Conservation (phyloP, 2,888 invertebrate genomes). For the Panopea generosa region DNA sequence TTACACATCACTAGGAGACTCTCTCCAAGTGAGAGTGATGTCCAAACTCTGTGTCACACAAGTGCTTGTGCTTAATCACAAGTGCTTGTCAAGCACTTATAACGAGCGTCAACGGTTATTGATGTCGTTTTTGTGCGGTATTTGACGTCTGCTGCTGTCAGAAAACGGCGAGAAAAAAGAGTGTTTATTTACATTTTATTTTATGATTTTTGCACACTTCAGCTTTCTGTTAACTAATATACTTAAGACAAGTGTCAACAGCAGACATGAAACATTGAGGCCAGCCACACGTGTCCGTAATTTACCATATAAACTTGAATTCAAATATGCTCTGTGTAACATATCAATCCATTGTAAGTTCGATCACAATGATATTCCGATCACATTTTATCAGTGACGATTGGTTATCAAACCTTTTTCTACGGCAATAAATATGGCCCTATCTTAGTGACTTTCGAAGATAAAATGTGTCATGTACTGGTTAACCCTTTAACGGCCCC, state of each 20-base stretch:
- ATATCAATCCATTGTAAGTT: too few relatives aligned
- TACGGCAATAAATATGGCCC: too few relatives aligned
- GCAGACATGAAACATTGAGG: too few relatives aligned
- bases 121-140: background rate
- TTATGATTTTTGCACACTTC: background rate
- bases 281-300: background rate
- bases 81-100: slow-evolving; percentile 1
- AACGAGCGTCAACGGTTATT: slow-evolving; percentile 16
- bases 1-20: slow-evolving; percentile 39
- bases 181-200: background rate
- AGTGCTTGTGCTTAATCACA: too few relatives aligned
- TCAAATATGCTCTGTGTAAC: background rate
- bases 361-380: too few relatives aligned
- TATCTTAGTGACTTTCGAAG: too few relatives aligned
- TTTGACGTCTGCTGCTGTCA: slow-evolving; percentile 24
- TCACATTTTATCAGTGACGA: too few relatives aligned
- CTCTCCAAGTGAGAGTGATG: slow-evolving; percentile 6
- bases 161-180: background rate
- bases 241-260: too few relatives aligned
- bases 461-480: too few relatives aligned
- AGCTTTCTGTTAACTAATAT: too few relatives aligned
- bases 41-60: slow-evolving; percentile 11
- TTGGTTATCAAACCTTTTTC: too few relatives aligned
- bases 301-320: background rate
- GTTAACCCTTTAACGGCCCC: too few relatives aligned